Evolutionary conservation across 2,113 vertebrate species (phyloP).

Genomic region (Hylia prasina): DNA sequence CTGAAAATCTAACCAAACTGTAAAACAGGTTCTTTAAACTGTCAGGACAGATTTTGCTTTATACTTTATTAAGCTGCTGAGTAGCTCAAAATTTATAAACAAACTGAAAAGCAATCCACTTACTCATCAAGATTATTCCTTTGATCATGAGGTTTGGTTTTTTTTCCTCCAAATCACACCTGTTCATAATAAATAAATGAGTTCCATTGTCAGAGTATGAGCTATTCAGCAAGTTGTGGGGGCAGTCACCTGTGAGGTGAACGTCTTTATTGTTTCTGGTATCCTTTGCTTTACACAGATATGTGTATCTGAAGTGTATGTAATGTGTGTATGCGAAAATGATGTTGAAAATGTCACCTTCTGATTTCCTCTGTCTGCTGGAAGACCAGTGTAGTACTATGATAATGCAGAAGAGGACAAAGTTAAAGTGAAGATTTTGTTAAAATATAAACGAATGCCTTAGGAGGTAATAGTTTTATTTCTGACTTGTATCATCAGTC

Average conservation of each 20-base stretch:
- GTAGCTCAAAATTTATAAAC: not conserved
- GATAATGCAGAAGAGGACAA: not conserved
- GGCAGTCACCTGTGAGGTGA: not conserved
- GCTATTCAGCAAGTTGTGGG: not conserved
- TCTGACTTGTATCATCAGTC: not conserved
- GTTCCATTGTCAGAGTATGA: not conserved
- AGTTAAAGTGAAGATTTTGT: not conserved
- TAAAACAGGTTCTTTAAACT: not conserved
- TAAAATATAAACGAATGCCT: not conserved
- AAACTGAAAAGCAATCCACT: not conserved
- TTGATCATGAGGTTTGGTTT: not conserved
- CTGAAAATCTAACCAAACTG: not conserved
- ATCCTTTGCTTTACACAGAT: not conserved
- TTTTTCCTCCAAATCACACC: not conserved
- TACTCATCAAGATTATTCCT: not conserved
- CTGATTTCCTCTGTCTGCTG: not conserved
- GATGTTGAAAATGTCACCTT: not conserved
- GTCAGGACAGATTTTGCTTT: not conserved
- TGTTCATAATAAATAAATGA: not conserved
- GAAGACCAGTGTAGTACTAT: not conserved
- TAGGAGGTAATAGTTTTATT: not conserved
- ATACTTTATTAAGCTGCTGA: not conserved
- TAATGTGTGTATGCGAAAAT: not conserved
- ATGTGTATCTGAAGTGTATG: not conserved
- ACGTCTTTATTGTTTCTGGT: not conserved